Conservation (phyloP, 2,888 invertebrate species). For the Lasioglossum lativentre region DNA sequence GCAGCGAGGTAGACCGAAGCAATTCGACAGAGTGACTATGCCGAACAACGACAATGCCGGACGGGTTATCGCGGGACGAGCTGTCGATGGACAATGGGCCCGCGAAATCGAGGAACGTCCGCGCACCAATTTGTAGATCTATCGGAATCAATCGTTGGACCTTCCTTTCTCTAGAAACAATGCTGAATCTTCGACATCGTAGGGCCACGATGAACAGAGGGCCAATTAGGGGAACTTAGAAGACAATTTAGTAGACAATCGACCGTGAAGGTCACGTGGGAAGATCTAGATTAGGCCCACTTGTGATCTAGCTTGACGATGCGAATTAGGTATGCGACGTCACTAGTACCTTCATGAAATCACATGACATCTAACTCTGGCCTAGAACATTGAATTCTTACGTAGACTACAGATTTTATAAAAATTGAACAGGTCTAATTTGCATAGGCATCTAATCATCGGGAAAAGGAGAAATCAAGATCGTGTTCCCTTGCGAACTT, state of each 20-base stretch:
- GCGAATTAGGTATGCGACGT: no score
- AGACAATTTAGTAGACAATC: neutral
- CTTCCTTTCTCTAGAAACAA: neutral
- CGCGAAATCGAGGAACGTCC: constrained; percentile 53
- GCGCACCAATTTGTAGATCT: constrained; percentile 36
- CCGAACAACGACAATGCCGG: constrained; percentile 61
- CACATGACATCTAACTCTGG: no score
- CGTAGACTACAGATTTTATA: no score
- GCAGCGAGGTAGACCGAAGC: constrained; percentile 27
- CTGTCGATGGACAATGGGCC: constrained; percentile 37
- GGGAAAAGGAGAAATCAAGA: neutral
- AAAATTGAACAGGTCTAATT: no score
- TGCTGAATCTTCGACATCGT: neutral
- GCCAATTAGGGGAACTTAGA: neutral
- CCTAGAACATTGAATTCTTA: no score
- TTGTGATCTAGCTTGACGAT: neutral
- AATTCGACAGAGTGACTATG: constrained; percentile 67
- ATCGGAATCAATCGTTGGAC: constrained; percentile 24
- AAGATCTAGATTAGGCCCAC: neutral
- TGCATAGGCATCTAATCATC: neutral
- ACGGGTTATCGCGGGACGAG: constrained; percentile 35
- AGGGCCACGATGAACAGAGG: neutral
- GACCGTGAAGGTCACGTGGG: neutral
- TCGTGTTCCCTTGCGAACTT: neutral
- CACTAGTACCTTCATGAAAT: no score